Conservation (phyloP, 2,888 invertebrate species). For the Epinotia demarniana region DNA sequence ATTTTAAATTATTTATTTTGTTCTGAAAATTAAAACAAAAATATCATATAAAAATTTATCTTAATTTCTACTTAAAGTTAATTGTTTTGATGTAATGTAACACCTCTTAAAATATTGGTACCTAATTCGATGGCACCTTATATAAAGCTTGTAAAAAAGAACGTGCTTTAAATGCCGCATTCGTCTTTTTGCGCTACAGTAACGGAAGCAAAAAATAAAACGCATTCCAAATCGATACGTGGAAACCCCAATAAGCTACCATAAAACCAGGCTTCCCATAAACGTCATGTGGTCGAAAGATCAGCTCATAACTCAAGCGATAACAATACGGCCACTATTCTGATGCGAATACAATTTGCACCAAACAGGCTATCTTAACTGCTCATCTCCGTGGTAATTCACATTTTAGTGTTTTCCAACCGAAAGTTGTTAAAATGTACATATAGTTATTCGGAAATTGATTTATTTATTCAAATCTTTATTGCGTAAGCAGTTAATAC, state of each 20-base stretch:
- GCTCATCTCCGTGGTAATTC: conserved; percentile 13
- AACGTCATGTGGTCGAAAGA: background rate
- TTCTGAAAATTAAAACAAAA: too few relatives aligned
- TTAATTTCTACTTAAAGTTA: too few relatives aligned
- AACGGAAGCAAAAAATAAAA: too few relatives aligned
- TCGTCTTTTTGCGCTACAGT: too few relatives aligned
- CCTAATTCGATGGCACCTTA: too few relatives aligned
- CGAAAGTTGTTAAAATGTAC: background rate
- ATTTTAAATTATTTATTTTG: too few relatives aligned
- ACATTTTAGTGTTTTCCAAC: conserved; percentile 18
- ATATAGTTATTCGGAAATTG: background rate
- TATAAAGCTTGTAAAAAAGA: too few relatives aligned
- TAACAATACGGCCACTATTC: conserved; percentile 10
- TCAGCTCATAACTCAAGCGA: conserved; percentile 19
- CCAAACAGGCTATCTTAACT: conserved; percentile 25
- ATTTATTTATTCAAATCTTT: background rate
- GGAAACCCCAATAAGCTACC: background rate
- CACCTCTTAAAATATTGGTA: too few relatives aligned
- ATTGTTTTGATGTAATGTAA: too few relatives aligned
- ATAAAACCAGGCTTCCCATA: background rate
- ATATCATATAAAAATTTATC: too few relatives aligned
- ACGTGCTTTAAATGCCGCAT: too few relatives aligned
- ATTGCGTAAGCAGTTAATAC: background rate
- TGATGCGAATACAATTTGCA: conserved; percentile 22
- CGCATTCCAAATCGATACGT: too few relatives aligned